Percentiles rank a stretch among this genome's conserved stretches.
phyloP scores from a whole-genome alignment of 2,797 vertebrate species.

The Acanthornis magna region DNA sequence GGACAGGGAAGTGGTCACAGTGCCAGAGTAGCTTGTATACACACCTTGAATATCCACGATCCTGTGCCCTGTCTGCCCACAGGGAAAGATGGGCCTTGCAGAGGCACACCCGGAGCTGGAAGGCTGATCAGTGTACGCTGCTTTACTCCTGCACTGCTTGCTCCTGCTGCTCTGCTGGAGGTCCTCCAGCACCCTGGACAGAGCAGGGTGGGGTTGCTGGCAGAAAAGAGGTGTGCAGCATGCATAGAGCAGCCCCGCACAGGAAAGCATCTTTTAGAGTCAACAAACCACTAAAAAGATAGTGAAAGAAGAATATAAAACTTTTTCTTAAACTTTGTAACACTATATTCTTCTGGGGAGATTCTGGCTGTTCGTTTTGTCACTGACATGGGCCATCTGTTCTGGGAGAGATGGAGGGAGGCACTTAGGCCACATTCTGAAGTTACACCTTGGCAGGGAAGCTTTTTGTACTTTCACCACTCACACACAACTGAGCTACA shows the following conservation, averaged over 20 bases:
- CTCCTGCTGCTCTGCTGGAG: background rate
- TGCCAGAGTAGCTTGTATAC: background rate
- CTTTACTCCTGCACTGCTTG: background rate
- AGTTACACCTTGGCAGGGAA: fast-evolving
- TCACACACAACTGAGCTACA: background rate
- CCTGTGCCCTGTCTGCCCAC: background rate
- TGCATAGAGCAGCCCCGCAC: fast-evolving
- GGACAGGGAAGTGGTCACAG: background rate
- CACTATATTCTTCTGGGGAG: background rate
- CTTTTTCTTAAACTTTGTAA: background rate
- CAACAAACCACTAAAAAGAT: background rate
- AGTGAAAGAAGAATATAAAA: background rate
- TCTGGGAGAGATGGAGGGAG: background rate
- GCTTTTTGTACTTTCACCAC: background rate
- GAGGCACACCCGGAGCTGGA: background rate
- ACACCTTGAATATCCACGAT: background rate
- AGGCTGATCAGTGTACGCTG: background rate
- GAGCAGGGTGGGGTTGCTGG: background rate
- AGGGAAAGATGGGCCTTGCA: background rate
- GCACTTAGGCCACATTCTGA: fast-evolving
- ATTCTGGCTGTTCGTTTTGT: background rate
- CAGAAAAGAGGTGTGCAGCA: background rate
- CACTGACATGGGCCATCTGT: background rate
- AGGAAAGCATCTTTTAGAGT: background rate
- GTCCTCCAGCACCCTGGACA: fast-evolving